Evolutionary conservation across 2,113 vertebrate genomes (phyloP), one percentile per base, ranked within the genome.

Genomic region (Phainopepla nitens): DNA sequence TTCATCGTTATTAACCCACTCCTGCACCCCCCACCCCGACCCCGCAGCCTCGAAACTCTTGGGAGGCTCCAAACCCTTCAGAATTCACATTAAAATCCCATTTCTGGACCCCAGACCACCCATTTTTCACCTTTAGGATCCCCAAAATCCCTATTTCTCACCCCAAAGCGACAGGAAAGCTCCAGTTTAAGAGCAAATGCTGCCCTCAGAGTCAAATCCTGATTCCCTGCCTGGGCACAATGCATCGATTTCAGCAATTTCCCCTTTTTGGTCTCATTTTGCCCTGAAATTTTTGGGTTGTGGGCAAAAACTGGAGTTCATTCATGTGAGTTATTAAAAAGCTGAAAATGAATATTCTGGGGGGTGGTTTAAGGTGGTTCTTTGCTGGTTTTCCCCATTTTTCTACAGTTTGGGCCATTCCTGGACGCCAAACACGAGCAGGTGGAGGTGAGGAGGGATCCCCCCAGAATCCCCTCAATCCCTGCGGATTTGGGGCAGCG

Each of bases 371-470:
- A 4, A 13, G 29, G 1, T 0, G 19, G 4, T 9, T 49, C 7
- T 28, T 7, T 3, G 12, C 35, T 18, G 14, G 17, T 33, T 3
- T 1, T 5, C 44, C n/a, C 1, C 0, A 12, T 8, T 49, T 80
- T 78, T 41, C 35, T 58, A 4, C 92, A 99, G 99, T 91, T 99
- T 4, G 99, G 99, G 8, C 99, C 99, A 0, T 99, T 99, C 96
- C 97, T 99, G 79, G 99, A 99, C 57, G 98, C 98, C 22, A 99
- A 99, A 49, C 99, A 99, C 33, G 98, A 99, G 41, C 98, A 99
- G 83, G 98, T 99, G 42, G 99, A 99, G 99, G 99, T 99, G 51
- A 85, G 93, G 27, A 41, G 8, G 21, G 10, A 5, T 0, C 16
- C 29, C 58, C 82, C 28, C 27, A 4, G 25, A 31, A 44, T 2